Evolutionary conservation across 2,113 vertebrate species (phyloP).

Genomic region (Cochlearius cochlearius): DNA sequence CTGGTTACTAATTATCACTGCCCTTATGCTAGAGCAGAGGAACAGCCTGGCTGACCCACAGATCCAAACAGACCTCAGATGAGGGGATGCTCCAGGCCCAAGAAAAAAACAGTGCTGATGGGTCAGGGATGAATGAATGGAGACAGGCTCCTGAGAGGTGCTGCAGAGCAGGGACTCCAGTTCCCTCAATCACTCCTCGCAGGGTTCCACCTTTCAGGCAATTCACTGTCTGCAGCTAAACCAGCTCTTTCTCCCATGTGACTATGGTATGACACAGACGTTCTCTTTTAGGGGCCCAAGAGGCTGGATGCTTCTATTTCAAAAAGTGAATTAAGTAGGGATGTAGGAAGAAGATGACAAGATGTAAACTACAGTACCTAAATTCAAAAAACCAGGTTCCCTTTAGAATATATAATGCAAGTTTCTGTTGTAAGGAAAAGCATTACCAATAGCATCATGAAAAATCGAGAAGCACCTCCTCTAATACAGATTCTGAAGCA

Average conservation of each 20-base stretch:
- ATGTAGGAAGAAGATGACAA: not conserved
- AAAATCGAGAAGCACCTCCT: not conserved
- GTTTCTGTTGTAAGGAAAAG: not conserved
- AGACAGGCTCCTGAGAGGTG: not conserved
- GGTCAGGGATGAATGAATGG: not conserved
- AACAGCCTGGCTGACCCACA: not conserved
- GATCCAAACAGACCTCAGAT: not conserved
- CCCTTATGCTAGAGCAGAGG: not conserved
- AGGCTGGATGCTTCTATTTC: not conserved
- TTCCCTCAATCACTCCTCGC: not conserved
- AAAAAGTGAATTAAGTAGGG: not conserved
- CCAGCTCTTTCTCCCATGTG: not conserved
- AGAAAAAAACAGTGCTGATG: not conserved
- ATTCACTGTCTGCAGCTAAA: not conserved
- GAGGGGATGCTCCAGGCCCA: not conserved
- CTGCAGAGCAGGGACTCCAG: not conserved
- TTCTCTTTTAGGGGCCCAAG: not conserved
- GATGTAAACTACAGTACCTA: not conserved
- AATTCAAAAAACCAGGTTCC: not conserved
- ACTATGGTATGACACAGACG: rapidly evolving
- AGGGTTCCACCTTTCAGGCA: not conserved
- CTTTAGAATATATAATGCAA: not conserved
- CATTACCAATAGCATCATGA: not conserved
- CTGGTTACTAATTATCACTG: not conserved
- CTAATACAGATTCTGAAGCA: not conserved